Evolutionary conservation across 2,797 vertebrate species (phyloP).

Genomic region (Pangasius djambal): DNA sequence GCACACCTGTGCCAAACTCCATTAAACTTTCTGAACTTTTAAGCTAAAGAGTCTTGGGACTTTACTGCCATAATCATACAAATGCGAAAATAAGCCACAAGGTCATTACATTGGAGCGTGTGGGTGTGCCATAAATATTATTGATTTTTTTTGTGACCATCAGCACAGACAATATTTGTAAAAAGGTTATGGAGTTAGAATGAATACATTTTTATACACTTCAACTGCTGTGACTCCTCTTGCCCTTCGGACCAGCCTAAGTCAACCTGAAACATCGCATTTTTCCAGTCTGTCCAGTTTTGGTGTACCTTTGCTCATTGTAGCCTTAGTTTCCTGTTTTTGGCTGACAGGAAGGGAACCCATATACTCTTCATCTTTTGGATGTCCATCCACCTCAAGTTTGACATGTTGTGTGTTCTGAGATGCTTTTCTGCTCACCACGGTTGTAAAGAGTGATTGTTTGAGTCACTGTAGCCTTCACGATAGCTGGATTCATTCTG

Average conservation of each 20-base stretch:
- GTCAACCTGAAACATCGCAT: neutral
- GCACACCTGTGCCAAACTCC: slow-evolving; percentile 12
- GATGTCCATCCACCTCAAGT: neutral
- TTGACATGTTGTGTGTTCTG: neutral
- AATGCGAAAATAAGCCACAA: neutral
- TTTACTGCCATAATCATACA: too few species aligned
- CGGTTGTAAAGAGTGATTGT: neutral
- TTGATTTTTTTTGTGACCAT: neutral
- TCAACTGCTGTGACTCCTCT: neutral
- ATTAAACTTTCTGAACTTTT: slow-evolving; percentile 6
- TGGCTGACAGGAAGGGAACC: neutral
- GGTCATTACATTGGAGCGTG: too few species aligned
- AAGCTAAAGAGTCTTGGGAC: neutral
- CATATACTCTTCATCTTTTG: neutral
- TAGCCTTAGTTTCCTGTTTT: neutral
- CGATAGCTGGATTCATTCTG: neutral
- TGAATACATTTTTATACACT: neutral
- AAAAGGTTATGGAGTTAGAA: neutral
- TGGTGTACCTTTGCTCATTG: neutral
- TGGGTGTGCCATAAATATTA: neutral
- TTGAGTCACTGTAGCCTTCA: neutral
- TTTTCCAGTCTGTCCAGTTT: neutral
- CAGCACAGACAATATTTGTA: neutral
- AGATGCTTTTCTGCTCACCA: neutral
- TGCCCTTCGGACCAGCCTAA: neutral